Conservation (phyloP, 2,113 vertebrate species). For the Perca flavescens region DNA sequence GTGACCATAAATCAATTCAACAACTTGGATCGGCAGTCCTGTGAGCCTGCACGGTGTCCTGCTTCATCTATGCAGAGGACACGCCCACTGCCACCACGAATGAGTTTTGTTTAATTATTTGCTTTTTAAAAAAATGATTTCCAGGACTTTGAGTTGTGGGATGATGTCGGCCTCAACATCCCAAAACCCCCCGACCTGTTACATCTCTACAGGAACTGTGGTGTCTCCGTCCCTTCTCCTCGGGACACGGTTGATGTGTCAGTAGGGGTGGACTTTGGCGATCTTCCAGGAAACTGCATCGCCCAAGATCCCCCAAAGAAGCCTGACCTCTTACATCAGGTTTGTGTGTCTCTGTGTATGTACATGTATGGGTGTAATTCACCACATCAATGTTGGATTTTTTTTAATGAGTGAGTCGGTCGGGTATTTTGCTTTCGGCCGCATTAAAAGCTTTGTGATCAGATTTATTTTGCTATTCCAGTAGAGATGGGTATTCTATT, state of each 20-base stretch:
- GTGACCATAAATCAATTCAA: constrained; percentile 37
- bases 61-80: background rate
- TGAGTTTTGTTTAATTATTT: background rate
- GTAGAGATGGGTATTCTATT: background rate
- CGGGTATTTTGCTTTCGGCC: background rate
- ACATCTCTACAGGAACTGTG: constrained; percentile 95
- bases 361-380: background rate
- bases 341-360: constrained; percentile 14
- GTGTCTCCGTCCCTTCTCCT: constrained; percentile 83
- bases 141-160: constrained; percentile 99
- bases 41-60: background rate
- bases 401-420: background rate
- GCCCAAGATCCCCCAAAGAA: constrained; percentile 71
- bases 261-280: constrained; percentile 89
- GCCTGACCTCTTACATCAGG: constrained; percentile 77
- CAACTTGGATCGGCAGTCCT: constrained; percentile 21
- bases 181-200: constrained; percentile 96
- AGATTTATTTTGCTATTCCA: background rate
- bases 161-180: constrained; percentile 98
- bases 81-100: background rate
- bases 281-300: constrained; percentile 84
- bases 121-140: background rate
- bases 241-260: constrained; percentile 89
- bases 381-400: background rate
- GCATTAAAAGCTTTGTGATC: background rate